Conservation (phyloP, 1,140 invertebrate genomes). For the Pygmarrhopalites habei region DNA sequence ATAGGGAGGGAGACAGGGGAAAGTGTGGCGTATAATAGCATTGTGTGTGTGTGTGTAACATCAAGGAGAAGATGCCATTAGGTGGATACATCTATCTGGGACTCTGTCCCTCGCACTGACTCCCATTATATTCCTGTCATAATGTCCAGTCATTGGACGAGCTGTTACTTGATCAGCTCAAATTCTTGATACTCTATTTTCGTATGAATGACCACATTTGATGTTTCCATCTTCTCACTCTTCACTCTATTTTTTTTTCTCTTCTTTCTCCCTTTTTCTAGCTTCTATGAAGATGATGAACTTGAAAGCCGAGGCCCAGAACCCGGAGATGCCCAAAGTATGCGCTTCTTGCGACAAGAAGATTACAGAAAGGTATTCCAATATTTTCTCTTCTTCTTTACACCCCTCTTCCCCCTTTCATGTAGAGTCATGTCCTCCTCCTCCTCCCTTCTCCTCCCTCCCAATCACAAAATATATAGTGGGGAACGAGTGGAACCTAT, state of each 20-base stretch:
- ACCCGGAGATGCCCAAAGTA: constrained; percentile 47
- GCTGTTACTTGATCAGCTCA: background rate
- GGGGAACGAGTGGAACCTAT: background rate
- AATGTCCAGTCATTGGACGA: too few species aligned
- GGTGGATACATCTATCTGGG: too few species aligned
- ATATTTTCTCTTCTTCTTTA: background rate
- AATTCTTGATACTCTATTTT: background rate
- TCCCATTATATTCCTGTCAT: background rate
- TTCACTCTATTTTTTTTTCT: too few species aligned
- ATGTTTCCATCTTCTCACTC: constrained; percentile 1
- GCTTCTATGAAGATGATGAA: constrained; percentile 48
- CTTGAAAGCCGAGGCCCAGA: constrained; percentile 48
- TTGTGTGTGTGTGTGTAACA: constrained; percentile 1
- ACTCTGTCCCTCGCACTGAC: too few species aligned
- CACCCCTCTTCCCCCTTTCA: background rate
- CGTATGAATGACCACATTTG: background rate
- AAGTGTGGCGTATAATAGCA: too few species aligned
- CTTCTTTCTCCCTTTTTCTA: too few species aligned
- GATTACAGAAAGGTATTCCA: constrained; percentile 62
- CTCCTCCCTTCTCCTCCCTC: too few species aligned
- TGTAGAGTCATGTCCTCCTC: background rate
- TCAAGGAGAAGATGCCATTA: too few species aligned
- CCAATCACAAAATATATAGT: background rate
- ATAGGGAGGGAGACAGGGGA: too few species aligned
- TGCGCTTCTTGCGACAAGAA: constrained; percentile 79